phyloP scores from a whole-genome alignment of 2,888 invertebrate species.

The Hyles lineata region DNA sequence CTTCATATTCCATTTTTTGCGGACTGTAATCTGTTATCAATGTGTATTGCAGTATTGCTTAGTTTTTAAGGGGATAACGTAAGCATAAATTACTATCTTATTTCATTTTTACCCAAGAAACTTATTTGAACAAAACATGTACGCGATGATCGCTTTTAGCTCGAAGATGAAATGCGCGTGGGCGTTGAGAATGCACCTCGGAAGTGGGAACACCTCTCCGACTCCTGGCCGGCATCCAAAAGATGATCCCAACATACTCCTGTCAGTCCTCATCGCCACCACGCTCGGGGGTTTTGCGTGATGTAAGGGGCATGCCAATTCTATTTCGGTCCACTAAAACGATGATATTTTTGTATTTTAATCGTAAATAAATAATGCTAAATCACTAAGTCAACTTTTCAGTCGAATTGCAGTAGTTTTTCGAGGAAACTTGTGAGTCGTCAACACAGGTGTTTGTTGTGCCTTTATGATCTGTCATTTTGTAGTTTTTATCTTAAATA shows the following conservation, averaged over 20 bases:
- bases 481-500: neutral
- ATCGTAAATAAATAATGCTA: constrained; percentile 19
- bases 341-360: constrained; percentile 31
- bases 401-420: neutral
- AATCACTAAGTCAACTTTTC: constrained; percentile 13
- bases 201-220: constrained; percentile 70
- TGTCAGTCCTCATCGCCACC: constrained; percentile 47
- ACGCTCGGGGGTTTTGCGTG: constrained; percentile 49
- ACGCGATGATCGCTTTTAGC: neutral
- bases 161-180: constrained; percentile 32
- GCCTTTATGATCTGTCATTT: neutral
- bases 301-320: constrained; percentile 58
- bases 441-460: neutral
- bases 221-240: constrained; percentile 66
- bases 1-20: too few relatives aligned
- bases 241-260: constrained; percentile 50
- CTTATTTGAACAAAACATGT: neutral
- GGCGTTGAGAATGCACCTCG: constrained; percentile 70
- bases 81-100: too few relatives aligned
- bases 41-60: too few relatives aligned
- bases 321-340: constrained; percentile 39
- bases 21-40: too few relatives aligned
- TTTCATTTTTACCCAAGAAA: too few relatives aligned
- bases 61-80: too few relatives aligned
- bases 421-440: neutral